Evolutionary conservation across 2,888 invertebrate species (phyloP).

Genomic region (Eurytoma adleriae): DNA sequence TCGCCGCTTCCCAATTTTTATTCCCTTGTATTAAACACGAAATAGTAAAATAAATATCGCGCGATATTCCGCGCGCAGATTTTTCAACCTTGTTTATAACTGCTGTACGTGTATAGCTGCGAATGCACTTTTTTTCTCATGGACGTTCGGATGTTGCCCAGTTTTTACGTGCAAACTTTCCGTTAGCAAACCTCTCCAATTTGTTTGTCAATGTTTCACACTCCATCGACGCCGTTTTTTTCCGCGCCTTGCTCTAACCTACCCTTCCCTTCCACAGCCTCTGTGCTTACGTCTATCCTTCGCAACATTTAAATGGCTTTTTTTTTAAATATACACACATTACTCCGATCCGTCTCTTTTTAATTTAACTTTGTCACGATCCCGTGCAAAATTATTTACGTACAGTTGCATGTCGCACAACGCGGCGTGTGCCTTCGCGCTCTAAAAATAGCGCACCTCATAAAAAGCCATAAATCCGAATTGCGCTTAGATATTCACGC

Average conservation of each 20-base stretch:
- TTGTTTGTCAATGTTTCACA: constrained; percentile 32
- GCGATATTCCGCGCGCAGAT: background rate
- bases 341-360: background rate
- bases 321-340: constrained; percentile 20
- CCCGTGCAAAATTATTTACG: constrained; percentile 1
- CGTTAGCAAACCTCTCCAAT: constrained; percentile 16
- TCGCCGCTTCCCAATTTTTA: background rate
- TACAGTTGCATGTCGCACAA: too few relatives aligned
- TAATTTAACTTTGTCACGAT: background rate
- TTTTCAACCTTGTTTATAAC: background rate
- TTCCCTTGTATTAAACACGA: background rate
- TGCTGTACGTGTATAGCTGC: background rate
- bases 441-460: background rate
- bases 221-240: background rate
- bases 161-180: constrained; percentile 37
- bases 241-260: too few relatives aligned
- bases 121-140: constrained; percentile 27
- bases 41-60: constrained; percentile 11
- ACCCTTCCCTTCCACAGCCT: background rate
- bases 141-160: constrained; percentile 11
- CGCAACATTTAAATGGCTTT: background rate
- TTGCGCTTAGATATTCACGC: too few relatives aligned
- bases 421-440: too few relatives aligned
- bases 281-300: constrained; percentile 12
- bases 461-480: background rate